Base-by-base conservation (phyloP, 2,888 invertebrate genomes). In the Drosophila recens region DNA sequence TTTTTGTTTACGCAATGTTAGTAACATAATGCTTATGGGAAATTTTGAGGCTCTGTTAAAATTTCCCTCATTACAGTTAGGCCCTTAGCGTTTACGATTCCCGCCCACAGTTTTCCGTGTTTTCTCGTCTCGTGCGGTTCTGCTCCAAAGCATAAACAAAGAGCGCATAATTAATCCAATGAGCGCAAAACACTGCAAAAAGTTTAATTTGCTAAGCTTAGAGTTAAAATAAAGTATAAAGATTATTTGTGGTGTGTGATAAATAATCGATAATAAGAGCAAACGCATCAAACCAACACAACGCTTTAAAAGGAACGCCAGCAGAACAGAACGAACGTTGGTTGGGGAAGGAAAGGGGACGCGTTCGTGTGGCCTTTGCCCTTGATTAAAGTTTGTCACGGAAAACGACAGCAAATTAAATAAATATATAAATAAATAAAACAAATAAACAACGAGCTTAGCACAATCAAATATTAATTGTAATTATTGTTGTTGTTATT, bases 81-180 rank as follows among this genome's bases (percentile, higher is more conserved):
- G 57, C 67, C 61, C 82, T 63, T 63, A 23, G 46, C 56, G 63
- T 34, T 73, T 38, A 54, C 53, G 63, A 63, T 82, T 67, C 67
- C 79, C 75, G 75, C 72, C 48, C 66, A 57, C 88, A 87, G 82
- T 88, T 86, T 62, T 70, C 57, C 69, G 58, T 65, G 79, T 70
- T 74, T 76, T 67, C 72, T 77, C 72, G 87, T 51, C 65, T 54
- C 67, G 83, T 61, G 66, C 73, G 72, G 82, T 71, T 71, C 23
- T 43, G 67, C 53, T 30, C 69, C 30, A 66, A 27, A 58, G 45
- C 46, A 15, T 27, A 38, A 13, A 15, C 6, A 40, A 5, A 46
- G 30, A 27, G 20, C 42, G 30, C 76, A 52, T 34, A 70, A 27
- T 51, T 43, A 70, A 27, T 51, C 42, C 36, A 59, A 42, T 36